These are phyloP conservation scores for Cercocebus atys DNA, from an alignment of 2,113 vertebrate species.

Conservation along the genomic window DNA sequence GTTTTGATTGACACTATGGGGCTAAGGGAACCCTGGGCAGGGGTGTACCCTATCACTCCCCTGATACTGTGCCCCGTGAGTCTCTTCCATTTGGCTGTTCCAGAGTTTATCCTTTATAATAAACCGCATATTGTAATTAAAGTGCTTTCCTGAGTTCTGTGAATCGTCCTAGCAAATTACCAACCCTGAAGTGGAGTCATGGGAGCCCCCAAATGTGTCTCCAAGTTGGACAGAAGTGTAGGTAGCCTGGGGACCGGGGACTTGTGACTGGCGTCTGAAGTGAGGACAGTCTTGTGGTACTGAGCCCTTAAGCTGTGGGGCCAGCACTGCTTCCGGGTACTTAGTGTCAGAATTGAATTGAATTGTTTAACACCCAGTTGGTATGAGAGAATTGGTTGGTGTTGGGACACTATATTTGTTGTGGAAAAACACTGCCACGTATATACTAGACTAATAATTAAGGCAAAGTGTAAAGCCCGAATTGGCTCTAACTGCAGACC, in stretches of 20 bases:
- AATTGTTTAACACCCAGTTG: not conserved
- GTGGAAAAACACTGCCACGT: not conserved
- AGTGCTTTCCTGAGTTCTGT: not conserved
- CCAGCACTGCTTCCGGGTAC: not conserved
- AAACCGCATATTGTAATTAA: not conserved
- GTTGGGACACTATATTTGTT: not conserved
- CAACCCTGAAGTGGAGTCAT: not conserved
- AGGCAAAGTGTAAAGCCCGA: not conserved
- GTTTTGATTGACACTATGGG: not conserved
- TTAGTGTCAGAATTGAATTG: not conserved
- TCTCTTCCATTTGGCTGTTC: not conserved
- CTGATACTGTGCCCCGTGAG: not conserved
- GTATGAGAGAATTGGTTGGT: not conserved
- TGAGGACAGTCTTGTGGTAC: not conserved
- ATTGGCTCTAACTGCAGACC: not conserved
- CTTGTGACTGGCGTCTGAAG: not conserved
- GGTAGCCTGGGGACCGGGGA: not conserved
- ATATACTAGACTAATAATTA: not conserved
- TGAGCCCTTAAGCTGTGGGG: not conserved
- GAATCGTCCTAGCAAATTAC: not conserved
- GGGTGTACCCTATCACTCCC: fast-evolving
- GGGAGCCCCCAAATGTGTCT: not conserved
- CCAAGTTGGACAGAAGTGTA: not conserved
- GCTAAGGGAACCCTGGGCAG: not conserved
- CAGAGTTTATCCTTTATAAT: not conserved